Evolutionary conservation across 1,140 invertebrate species (phyloP).

Genomic region (Portunus trituberculatus): DNA sequence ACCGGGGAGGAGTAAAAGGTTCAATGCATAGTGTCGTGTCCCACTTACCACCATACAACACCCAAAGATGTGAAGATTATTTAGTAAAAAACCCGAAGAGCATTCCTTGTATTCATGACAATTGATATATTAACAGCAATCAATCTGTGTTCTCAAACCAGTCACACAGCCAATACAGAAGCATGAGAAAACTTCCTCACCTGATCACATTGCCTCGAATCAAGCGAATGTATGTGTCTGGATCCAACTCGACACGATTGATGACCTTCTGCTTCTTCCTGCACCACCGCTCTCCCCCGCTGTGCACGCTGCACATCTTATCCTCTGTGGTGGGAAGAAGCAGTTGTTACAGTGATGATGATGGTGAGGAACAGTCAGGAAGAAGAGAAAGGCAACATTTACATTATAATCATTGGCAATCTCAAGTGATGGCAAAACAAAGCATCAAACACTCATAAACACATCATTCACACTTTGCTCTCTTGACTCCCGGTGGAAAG

Average conservation of each 20-base stretch:
- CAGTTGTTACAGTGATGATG: background rate
- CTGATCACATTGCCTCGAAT: constrained; percentile 86
- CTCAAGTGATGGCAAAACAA: too few species aligned
- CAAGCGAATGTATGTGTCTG: constrained; percentile 86
- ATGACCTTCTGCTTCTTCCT: constrained; percentile 84
- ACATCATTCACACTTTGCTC: too few species aligned
- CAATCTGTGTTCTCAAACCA: background rate
- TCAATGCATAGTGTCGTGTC: background rate
- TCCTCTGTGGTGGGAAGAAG: constrained; percentile 82
- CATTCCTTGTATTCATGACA: too few species aligned
- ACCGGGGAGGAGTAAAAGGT: background rate
- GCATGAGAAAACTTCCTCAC: constrained; percentile 80
- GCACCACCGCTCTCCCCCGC: constrained; percentile 86
- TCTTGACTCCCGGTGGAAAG: too few species aligned
- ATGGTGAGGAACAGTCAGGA: background rate
- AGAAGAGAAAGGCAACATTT: too few species aligned
- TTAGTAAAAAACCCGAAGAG: too few species aligned
- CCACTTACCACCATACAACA: too few species aligned
- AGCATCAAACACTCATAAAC: too few species aligned
- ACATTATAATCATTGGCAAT: too few species aligned
- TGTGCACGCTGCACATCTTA: constrained; percentile 85
- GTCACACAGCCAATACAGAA: background rate
- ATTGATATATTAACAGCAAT: background rate
- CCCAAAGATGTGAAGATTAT: too few species aligned
- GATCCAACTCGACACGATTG: constrained; percentile 85